Percentiles rank a stretch among this genome's conserved stretches.
Conservation (phyloP, 2,797 vertebrate genomes). For the Pteropus rufus region DNA sequence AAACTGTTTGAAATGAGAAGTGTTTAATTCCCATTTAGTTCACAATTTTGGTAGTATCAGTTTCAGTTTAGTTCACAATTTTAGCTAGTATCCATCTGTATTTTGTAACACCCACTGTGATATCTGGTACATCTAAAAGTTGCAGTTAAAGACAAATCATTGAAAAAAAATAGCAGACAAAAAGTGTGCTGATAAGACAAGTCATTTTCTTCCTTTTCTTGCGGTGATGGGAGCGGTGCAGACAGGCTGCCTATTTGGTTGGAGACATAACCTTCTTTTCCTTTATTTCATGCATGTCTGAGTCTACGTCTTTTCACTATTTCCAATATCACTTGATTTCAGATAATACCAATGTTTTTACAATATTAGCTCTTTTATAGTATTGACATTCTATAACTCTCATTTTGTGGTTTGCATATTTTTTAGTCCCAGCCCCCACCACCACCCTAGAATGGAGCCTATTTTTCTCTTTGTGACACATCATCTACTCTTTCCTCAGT, state of each 20-base stretch:
- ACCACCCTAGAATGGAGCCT: neutral
- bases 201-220: neutral
- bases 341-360: neutral
- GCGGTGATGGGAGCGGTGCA: neutral
- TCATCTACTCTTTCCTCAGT: neutral
- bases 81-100: neutral
- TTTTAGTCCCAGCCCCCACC: neutral
- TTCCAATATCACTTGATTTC: neutral
- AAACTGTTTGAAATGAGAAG: conserved; percentile 1
- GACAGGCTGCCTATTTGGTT: neutral
- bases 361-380: neutral
- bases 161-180: neutral
- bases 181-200: neutral
- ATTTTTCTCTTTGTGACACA: neutral
- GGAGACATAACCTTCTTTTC: neutral
- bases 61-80: neutral
- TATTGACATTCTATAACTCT: neutral
- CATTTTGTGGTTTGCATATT: neutral
- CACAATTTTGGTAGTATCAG: neutral
- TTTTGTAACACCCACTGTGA: neutral
- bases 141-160: neutral
- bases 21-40: neutral
- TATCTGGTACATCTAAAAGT: neutral
- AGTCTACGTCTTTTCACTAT: neutral
- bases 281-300: neutral